phyloP scores from a whole-genome alignment of 2,888 invertebrate genomes.

The Stictocephala bisonia region DNA sequence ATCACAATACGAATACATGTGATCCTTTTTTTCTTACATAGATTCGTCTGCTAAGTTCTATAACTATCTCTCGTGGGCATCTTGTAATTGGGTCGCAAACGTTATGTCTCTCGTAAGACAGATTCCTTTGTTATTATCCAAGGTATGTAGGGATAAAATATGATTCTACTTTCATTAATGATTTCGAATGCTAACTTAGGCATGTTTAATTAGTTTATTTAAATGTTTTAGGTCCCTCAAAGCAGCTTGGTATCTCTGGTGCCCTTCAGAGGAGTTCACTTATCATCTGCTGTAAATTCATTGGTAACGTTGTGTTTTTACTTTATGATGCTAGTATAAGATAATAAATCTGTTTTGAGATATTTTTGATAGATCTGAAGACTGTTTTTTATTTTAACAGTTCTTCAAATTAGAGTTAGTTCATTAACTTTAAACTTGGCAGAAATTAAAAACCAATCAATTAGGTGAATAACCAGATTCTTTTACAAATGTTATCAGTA shows the following conservation, averaged over 20 bases:
- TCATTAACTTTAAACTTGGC: too few species aligned
- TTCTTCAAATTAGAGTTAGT: background rate
- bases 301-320: constrained; percentile 2
- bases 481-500: too few species aligned
- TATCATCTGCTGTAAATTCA: constrained; percentile 3
- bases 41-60: too few species aligned
- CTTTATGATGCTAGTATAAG: background rate
- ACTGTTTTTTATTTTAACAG: background rate
- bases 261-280: constrained; percentile 33
- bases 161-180: too few species aligned
- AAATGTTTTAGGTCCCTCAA: constrained; percentile 15
- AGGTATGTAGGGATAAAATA: background rate
- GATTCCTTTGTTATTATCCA: constrained; percentile 3
- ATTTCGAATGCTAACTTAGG: too few species aligned
- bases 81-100: background rate
- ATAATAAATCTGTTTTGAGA: background rate
- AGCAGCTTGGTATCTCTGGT: background rate
- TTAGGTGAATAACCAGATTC: background rate
- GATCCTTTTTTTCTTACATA: too few species aligned
- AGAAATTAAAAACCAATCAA: background rate
- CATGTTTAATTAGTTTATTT: too few species aligned
- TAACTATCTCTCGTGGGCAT: too few species aligned
- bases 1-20: too few species aligned
- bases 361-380: background rate
- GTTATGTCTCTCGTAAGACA: constrained; percentile 22